These are phyloP conservation scores for Andrena bucephala DNA, from an alignment of 2,888 invertebrate species.

Conservation along the genomic window DNA sequence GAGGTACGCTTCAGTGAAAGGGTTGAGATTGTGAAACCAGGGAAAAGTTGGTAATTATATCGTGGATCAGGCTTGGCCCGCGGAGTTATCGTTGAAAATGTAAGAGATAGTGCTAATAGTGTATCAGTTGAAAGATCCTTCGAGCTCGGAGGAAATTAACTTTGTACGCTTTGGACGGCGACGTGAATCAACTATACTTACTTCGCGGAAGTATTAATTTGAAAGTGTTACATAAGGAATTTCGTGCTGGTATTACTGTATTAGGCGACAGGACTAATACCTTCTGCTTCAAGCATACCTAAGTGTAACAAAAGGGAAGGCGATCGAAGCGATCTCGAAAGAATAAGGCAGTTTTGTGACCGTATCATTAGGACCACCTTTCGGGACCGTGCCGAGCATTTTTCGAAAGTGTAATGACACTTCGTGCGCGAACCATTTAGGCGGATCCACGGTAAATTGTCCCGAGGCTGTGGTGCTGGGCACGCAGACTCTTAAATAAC, in stretches of 20 bases:
- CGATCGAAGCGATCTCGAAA: constrained; percentile 26
- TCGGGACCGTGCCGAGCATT: constrained; percentile 58
- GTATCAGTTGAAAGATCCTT: neutral
- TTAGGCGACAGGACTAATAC: neutral
- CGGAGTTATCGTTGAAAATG: constrained; percentile 1
- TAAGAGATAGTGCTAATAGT: too few relatives aligned
- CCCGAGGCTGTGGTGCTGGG: constrained; percentile 70
- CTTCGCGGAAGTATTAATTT: too few relatives aligned
- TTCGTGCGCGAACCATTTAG: constrained; percentile 79
- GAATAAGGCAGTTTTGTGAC: constrained; percentile 63
- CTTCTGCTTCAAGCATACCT: neutral
- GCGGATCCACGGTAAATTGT: constrained; percentile 69
- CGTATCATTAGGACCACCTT: constrained; percentile 72
- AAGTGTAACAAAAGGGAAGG: constrained; percentile 9
- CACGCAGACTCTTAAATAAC: constrained; percentile 58
- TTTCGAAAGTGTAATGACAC: constrained; percentile 73
- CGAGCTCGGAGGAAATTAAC: neutral
- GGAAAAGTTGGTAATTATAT: constrained; percentile 37
- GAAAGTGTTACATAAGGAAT: too few relatives aligned
- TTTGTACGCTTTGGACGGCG: too few relatives aligned
- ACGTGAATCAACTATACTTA: too few relatives aligned
- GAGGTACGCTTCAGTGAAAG: constrained; percentile 35
- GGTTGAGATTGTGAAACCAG: constrained; percentile 43
- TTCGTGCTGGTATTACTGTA: too few relatives aligned
- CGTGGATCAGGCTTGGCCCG: neutral